A percentile compares a stretch with the other conserved stretches of the same genome.
These are phyloP conservation scores for Drosophila nigrodunni DNA, from an alignment of 1,140 invertebrate species.

Conservation along the genomic window DNA sequence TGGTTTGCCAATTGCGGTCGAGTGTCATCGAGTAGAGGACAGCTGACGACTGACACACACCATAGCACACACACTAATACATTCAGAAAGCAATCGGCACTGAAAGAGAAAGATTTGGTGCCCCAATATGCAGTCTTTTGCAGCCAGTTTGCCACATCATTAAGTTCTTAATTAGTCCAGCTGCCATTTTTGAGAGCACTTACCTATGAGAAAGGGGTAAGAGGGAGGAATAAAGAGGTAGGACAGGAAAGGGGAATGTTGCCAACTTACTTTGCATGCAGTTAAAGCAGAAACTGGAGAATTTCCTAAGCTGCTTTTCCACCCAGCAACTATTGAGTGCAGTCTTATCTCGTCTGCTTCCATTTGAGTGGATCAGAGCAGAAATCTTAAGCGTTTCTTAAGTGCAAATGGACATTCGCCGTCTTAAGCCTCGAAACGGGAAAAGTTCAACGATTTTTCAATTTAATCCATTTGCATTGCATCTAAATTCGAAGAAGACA, in stretches of 20 bases:
- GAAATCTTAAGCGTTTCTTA: constrained; percentile 16
- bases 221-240: neutral
- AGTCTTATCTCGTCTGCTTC: constrained; percentile 49
- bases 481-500: constrained; percentile 4
- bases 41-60: constrained; percentile 34
- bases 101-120: constrained; percentile 26
- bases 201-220: neutral
- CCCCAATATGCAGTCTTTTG: constrained; percentile 20
- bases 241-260: neutral
- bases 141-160: constrained; percentile 51
- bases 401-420: constrained; percentile 26
- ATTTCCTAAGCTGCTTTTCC: constrained; percentile 53
- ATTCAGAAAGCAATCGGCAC: constrained; percentile 25
- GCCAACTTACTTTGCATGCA: constrained; percentile 24
- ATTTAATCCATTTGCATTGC: constrained; percentile 3
- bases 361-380: constrained; percentile 46
- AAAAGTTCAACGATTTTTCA: constrained; percentile 24
- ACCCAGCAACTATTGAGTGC: constrained; percentile 36
- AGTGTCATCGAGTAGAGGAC: constrained; percentile 67
- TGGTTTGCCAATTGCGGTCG: constrained; percentile 68
- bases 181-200: constrained; percentile 24
- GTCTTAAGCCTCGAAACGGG: constrained; percentile 19
- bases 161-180: constrained; percentile 51
- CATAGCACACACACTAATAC: neutral
- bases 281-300: constrained; percentile 11